Conservation (phyloP, 2,888 invertebrate species). For the Hirtodrosophila trivittata region DNA sequence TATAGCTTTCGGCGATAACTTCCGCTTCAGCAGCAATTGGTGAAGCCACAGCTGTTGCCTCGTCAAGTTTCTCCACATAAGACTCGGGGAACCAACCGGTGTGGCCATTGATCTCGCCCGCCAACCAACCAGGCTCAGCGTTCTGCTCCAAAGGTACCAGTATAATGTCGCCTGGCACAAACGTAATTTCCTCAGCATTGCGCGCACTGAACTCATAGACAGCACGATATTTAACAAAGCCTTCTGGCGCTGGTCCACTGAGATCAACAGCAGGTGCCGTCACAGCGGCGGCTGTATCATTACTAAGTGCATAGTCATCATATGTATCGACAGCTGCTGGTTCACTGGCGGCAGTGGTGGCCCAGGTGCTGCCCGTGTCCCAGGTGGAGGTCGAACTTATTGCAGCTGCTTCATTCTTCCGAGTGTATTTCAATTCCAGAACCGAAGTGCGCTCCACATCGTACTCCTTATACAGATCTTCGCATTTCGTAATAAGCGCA, state of each 20-base stretch:
- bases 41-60: constrained; percentile 40
- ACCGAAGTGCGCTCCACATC: constrained; percentile 87
- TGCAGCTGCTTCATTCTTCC: constrained; percentile 82
- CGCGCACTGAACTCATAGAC: constrained; percentile 97
- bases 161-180: constrained; percentile 97
- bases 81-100: constrained; percentile 99
- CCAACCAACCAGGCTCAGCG: constrained; percentile 98
- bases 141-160: constrained; percentile 89
- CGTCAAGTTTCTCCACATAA: constrained; percentile 92
- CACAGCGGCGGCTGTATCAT: constrained; percentile 75
- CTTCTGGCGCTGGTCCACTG: constrained; percentile 84
- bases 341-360: constrained; percentile 30
- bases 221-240: constrained; percentile 91
- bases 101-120: constrained; percentile 94
- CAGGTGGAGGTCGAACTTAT: constrained; percentile 84
- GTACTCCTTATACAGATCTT: constrained; percentile 87
- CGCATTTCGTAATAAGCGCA: constrained; percentile 88
- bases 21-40: constrained; percentile 22
- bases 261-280: constrained; percentile 63
- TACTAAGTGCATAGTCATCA: constrained; percentile 54
- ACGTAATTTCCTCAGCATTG: constrained; percentile 95
- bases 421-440: constrained; percentile 85
- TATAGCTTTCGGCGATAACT: constrained; percentile 62
- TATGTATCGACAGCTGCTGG: constrained; percentile 68
- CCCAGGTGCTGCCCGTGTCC: constrained; percentile 82